Conservation (phyloP, 1,140 invertebrate genomes). For the Oedothorax gibbosus region DNA sequence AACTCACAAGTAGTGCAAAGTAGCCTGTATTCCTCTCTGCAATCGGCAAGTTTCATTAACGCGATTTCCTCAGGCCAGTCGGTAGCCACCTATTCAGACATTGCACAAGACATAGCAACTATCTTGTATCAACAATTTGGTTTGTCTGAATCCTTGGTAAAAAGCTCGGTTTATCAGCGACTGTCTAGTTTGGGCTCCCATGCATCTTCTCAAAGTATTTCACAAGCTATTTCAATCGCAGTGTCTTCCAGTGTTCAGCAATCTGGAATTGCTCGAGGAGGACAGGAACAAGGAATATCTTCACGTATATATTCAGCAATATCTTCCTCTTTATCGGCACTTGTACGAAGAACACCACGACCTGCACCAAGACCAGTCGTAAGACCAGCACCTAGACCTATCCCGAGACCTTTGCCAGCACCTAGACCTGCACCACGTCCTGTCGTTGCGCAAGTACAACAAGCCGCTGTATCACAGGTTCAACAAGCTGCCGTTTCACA, state of each 20-base stretch:
- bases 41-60: not conserved
- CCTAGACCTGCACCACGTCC: too few relatives aligned
- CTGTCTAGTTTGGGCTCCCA: constrained; percentile 6
- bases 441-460: too few relatives aligned
- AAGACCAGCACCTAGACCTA: too few relatives aligned
- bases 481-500: too few relatives aligned
- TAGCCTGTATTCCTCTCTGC: not conserved
- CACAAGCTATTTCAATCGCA: not conserved
- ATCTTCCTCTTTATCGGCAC: not conserved
- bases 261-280: not conserved
- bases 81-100: not conserved
- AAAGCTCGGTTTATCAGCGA: not conserved
- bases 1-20: constrained; percentile 2
- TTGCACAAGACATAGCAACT: not conserved
- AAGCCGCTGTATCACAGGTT: too few relatives aligned
- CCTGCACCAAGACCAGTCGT: too few relatives aligned
- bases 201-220: not conserved
- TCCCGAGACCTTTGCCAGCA: too few relatives aligned
- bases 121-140: not conserved
- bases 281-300: not conserved
- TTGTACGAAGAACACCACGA: too few relatives aligned
- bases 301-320: not conserved
- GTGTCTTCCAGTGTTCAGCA: not conserved
- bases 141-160: not conserved
- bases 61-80: not conserved